Conservation (phyloP, 2,797 vertebrate genomes). For the Kryptolebias ocellatus region DNA sequence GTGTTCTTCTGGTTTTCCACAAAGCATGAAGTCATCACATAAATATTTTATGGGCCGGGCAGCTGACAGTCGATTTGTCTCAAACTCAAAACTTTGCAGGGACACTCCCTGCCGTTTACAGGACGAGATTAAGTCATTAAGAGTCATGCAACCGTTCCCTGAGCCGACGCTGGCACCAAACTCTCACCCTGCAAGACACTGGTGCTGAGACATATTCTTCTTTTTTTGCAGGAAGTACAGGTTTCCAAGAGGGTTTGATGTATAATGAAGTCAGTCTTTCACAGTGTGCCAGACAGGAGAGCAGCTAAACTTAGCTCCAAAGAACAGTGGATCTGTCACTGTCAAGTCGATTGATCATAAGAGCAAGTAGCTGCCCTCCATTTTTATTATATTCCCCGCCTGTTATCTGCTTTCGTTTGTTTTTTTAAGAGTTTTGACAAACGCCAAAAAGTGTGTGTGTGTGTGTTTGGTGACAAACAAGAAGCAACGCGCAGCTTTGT, state of each 20-base stretch:
- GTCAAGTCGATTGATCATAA: constrained; percentile 61
- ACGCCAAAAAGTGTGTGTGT: constrained; percentile 2
- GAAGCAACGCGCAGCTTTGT: constrained; percentile 22
- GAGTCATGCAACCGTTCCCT: constrained; percentile 9
- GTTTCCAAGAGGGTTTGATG: constrained; percentile 43
- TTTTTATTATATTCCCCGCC: constrained; percentile 16
- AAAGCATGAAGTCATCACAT: constrained; percentile 68
- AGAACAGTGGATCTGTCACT: constrained; percentile 60
- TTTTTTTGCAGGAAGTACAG: constrained; percentile 41
- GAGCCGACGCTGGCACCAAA: constrained; percentile 11
- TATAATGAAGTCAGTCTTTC: constrained; percentile 62
- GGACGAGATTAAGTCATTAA: not conserved
- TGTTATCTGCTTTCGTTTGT: constrained; percentile 19
- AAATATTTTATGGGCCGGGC: constrained; percentile 60
- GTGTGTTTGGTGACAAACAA: constrained; percentile 20
- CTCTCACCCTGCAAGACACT: constrained; percentile 9
- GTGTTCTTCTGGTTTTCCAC: constrained; percentile 35
- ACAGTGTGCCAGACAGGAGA: constrained; percentile 46
- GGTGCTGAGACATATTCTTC: constrained; percentile 29
- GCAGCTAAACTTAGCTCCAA: constrained; percentile 66
- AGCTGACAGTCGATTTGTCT: constrained; percentile 59
- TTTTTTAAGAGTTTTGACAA: constrained; percentile 8
- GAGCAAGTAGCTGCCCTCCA: constrained; percentile 29
- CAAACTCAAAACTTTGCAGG: constrained; percentile 47
- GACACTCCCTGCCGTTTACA: constrained; percentile 20